phyloP scores from a whole-genome alignment of 2,888 invertebrate genomes.

The Cantharis rustica region DNA sequence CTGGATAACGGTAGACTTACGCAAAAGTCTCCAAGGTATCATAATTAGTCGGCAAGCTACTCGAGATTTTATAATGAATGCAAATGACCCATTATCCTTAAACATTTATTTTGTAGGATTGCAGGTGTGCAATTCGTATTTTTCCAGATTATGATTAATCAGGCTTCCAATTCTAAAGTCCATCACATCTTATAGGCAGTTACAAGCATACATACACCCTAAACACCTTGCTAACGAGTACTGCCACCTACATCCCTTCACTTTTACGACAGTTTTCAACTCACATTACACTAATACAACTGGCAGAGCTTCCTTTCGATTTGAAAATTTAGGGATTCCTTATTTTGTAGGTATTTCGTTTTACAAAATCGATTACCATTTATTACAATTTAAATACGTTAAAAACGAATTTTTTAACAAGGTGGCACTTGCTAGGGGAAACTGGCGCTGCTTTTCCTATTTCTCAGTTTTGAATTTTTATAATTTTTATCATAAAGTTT shows the following conservation, averaged over 20 bases:
- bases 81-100: conserved; percentile 40
- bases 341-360: conserved; percentile 4
- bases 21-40: conserved; percentile 45
- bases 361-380: neutral
- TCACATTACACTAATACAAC: conserved; percentile 41
- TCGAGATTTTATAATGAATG: conserved; percentile 46
- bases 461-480: no score
- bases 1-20: conserved; percentile 37
- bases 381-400: neutral
- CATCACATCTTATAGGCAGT: conserved; percentile 31
- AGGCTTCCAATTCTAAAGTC: conserved; percentile 27
- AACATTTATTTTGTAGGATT: conserved; percentile 2
- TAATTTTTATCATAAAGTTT: no score
- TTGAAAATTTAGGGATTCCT: conserved; percentile 28
- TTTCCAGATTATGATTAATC: conserved; percentile 7
- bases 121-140: neutral
- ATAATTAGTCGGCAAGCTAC: conserved; percentile 40
- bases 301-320: conserved; percentile 31
- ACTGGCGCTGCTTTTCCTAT: no score
- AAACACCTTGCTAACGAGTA: conserved; percentile 37
- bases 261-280: conserved; percentile 43
- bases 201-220: conserved; percentile 32
- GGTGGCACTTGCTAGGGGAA: neutral
- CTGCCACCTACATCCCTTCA: conserved; percentile 38
- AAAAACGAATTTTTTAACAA: neutral